phyloP scores from a whole-genome alignment of 2,888 invertebrate genomes.

The Oxycera nigricornis region DNA sequence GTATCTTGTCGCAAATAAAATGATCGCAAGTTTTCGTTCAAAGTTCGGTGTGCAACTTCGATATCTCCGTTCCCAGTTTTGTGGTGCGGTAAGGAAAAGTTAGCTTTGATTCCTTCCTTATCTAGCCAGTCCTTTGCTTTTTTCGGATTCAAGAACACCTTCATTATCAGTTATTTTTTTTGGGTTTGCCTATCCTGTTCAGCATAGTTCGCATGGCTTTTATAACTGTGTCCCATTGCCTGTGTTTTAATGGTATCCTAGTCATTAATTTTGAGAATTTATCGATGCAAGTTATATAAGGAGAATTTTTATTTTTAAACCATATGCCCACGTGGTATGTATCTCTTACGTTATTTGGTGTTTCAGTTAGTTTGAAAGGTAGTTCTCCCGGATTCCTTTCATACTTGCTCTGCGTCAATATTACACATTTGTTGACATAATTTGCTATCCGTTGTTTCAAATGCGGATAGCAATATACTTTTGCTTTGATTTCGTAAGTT shows the following conservation, averaged over 20 bases:
- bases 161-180: conserved; percentile 28
- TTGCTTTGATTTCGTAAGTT: conserved; percentile 1
- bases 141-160: neutral
- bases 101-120: conserved; percentile 7
- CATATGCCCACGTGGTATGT: conserved; percentile 15
- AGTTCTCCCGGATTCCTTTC: conserved; percentile 27
- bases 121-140: conserved; percentile 22
- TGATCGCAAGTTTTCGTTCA: conserved; percentile 23
- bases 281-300: conserved; percentile 16
- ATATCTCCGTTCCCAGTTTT: conserved; percentile 22
- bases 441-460: conserved; percentile 11
- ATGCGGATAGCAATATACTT: conserved; percentile 6
- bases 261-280: conserved; percentile 33
- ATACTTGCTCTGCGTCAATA: conserved; percentile 16
- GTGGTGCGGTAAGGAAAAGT: conserved; percentile 31
- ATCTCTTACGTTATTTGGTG: conserved; percentile 8
- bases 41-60: conserved; percentile 24
- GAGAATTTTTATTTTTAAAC: conserved; percentile 18
- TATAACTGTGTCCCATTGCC: conserved; percentile 29
- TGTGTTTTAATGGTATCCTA: conserved; percentile 18
- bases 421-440: conserved; percentile 15
- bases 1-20: conserved; percentile 16
- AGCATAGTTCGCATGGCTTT: neutral
- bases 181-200: conserved; percentile 30
- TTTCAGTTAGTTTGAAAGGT: conserved; percentile 31